Evolutionary conservation across 2,113 vertebrate species (phyloP).

Genomic region (Nothobranchius kuhntae): DNA sequence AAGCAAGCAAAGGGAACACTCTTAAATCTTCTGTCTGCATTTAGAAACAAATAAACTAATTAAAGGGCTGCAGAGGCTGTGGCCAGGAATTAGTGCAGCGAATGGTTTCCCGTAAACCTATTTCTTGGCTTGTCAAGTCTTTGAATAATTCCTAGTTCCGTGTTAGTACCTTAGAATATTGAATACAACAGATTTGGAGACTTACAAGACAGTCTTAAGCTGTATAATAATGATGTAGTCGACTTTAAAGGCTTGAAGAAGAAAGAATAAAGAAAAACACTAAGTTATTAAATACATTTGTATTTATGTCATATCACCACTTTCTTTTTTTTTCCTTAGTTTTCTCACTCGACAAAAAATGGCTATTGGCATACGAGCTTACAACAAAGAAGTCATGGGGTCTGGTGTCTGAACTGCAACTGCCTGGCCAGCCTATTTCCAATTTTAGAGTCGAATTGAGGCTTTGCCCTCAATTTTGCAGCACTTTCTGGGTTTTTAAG

Average conservation of each 20-base stretch:
- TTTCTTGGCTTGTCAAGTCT: constrained; percentile 54
- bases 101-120: constrained; percentile 42
- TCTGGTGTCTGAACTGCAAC: constrained; percentile 22
- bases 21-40: constrained; percentile 65
- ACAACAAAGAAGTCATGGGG: constrained; percentile 12
- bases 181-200: constrained; percentile 13
- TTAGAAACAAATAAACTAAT: constrained; percentile 75
- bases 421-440: constrained; percentile 15
- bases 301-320: not conserved
- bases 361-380: constrained; percentile 2
- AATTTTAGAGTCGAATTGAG: constrained; percentile 34
- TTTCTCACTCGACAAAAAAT: constrained; percentile 8
- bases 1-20: constrained; percentile 55
- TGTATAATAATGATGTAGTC: not conserved
- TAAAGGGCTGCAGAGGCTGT: constrained; percentile 55
- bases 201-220: not conserved
- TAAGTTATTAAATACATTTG: not conserved
- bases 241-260: not conserved
- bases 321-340: not conserved
- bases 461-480: constrained; percentile 37
- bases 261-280: constrained; percentile 19
- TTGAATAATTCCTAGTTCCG: constrained; percentile 26
- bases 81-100: constrained; percentile 48
- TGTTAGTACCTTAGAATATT: constrained; percentile 29
- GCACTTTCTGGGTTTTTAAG: constrained; percentile 11